phyloP scores from a whole-genome alignment of 2,888 invertebrate genomes.

The Oligia latruncula region DNA sequence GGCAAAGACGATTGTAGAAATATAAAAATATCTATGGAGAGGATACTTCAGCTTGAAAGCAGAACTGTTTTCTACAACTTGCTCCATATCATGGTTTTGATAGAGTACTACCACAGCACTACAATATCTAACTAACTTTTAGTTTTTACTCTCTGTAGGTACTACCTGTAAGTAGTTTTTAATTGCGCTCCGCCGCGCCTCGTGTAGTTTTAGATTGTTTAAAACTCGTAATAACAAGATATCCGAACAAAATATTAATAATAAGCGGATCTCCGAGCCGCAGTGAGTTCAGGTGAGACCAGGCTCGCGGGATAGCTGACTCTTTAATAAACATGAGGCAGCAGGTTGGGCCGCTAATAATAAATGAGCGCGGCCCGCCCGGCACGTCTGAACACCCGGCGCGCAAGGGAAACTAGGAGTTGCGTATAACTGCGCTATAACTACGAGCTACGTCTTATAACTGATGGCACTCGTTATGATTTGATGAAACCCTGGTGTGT shows the following conservation, averaged over 20 bases:
- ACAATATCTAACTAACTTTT: neutral
- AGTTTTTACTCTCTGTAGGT: neutral
- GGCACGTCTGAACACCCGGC: slow-evolving; percentile 68
- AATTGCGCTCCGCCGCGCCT: slow-evolving; percentile 10
- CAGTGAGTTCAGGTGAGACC: slow-evolving; percentile 75
- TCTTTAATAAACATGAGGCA: slow-evolving; percentile 82
- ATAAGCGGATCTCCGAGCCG: slow-evolving; percentile 66
- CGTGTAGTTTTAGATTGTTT: slow-evolving; percentile 11
- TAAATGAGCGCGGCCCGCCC: slow-evolving; percentile 75
- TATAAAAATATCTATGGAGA: neutral
- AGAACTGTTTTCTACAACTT: neutral
- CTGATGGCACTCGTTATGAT: slow-evolving; percentile 59
- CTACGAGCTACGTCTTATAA: slow-evolving; percentile 60
- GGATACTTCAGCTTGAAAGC: neutral
- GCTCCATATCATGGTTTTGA: neutral
- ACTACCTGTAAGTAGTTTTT: neutral
- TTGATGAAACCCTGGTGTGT: slow-evolving; percentile 57
- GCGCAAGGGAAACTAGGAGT: slow-evolving; percentile 61
- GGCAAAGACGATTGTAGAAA: neutral
- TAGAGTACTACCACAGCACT: neutral
- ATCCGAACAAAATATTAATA: slow-evolving; percentile 69
- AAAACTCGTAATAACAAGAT: slow-evolving; percentile 42
- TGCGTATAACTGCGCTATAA: slow-evolving; percentile 56
- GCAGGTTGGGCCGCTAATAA: slow-evolving; percentile 78
- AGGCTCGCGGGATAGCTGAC: slow-evolving; percentile 72